phyloP scores from a whole-genome alignment of 2,113 vertebrate species.

The Strix uralensis region DNA sequence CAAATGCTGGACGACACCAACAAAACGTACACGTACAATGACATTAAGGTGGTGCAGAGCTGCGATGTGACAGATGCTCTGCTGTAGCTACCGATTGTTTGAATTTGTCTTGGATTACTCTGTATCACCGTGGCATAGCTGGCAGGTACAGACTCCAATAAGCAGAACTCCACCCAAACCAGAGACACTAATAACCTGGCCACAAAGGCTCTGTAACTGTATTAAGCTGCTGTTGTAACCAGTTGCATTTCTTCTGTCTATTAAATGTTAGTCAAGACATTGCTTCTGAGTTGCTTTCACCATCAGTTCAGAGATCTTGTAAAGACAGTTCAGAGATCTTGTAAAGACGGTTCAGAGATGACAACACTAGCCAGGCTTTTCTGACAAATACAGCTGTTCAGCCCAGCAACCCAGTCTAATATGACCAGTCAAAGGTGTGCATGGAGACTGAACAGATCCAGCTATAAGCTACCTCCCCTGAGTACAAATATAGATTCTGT shows the following conservation, averaged over 20 bases:
- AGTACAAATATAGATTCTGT: not conserved
- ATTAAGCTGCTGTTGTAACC: not conserved
- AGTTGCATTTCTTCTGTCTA: not conserved
- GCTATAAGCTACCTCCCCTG: not conserved
- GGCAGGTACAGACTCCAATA: not conserved
- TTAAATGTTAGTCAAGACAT: not conserved
- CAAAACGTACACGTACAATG: fast-evolving
- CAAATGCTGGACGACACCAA: not conserved
- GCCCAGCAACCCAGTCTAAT: not conserved
- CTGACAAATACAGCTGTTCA: not conserved
- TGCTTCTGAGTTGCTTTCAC: not conserved
- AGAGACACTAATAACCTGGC: not conserved
- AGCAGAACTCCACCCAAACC: not conserved
- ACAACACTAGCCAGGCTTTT: not conserved
- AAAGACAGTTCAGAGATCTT: not conserved
- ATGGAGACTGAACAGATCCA: not conserved
- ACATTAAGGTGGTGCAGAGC: not conserved
- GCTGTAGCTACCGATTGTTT: not conserved
- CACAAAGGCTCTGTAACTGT: too few species aligned
- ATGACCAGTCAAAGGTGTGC: not conserved
- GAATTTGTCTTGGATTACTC: not conserved
- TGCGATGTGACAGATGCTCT: not conserved
- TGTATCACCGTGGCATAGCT: not conserved
- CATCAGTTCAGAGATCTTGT: not conserved
- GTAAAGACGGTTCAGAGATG: not conserved